phyloP scores from a whole-genome alignment of 2,797 vertebrate species.

The Gallinago stenura region DNA sequence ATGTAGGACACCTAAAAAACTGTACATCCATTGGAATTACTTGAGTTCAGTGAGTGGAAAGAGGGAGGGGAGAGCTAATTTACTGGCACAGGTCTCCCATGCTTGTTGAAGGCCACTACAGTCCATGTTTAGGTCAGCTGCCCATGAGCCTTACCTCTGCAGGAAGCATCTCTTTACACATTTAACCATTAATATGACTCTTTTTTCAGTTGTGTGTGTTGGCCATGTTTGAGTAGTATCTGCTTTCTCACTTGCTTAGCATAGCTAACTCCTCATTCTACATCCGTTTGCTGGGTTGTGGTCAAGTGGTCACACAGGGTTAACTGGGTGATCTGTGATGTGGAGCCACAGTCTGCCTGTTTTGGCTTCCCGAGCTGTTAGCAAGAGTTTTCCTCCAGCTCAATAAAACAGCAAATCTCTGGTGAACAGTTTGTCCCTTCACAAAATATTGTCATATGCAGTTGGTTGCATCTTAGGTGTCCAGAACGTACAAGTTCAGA shows the following conservation, averaged over 20 bases:
- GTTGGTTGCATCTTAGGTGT: background rate
- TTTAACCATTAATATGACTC: background rate
- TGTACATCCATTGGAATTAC: background rate
- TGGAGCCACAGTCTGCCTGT: background rate
- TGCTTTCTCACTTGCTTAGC: background rate
- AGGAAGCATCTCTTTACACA: background rate
- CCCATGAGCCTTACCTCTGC: background rate
- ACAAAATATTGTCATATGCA: background rate
- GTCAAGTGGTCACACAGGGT: background rate
- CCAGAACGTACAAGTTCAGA: background rate
- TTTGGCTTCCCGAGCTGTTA: background rate
- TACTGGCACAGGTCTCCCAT: background rate
- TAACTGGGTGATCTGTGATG: background rate
- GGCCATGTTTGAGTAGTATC: background rate
- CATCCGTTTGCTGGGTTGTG: background rate
- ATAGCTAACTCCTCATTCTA: background rate
- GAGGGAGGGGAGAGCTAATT: background rate
- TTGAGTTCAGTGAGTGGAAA: conserved; percentile 3
- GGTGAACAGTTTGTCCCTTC: background rate
- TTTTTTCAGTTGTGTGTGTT: background rate
- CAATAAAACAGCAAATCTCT: background rate
- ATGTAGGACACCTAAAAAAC: conserved; percentile 20
- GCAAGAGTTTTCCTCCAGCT: background rate
- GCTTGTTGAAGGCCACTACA: background rate
- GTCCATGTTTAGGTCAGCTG: background rate